Evolutionary conservation across 1,140 invertebrate genomes (phyloP).

Genomic region (Alviniconcha marisindica): DNA sequence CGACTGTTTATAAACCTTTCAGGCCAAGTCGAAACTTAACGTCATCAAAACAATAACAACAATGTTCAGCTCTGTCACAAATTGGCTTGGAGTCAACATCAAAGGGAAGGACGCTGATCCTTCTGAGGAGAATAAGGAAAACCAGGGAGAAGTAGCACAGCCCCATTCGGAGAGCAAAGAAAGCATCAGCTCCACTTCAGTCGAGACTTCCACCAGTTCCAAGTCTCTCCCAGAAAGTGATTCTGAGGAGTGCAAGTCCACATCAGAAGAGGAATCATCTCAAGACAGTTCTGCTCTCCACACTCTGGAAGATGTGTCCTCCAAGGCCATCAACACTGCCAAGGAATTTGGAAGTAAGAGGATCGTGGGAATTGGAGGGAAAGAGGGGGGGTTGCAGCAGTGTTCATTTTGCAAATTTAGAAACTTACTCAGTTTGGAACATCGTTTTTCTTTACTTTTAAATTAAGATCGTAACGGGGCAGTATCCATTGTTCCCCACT

Average conservation of each 20-base stretch:
- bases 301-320: constrained; percentile 83
- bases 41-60: constrained; percentile 29
- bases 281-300: constrained; percentile 52
- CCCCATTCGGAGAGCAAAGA: constrained; percentile 44
- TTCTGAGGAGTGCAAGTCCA: constrained; percentile 43
- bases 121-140: constrained; percentile 55
- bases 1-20: constrained; percentile 54
- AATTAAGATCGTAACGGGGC: too few relatives aligned
- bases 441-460: too few relatives aligned
- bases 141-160: constrained; percentile 35
- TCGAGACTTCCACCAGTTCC: constrained; percentile 44
- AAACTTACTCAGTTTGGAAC: too few relatives aligned
- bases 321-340: constrained; percentile 93
- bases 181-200: constrained; percentile 49
- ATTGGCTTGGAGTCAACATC: constrained; percentile 67
- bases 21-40: constrained; percentile 12
- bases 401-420: too few relatives aligned
- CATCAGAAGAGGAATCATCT: constrained; percentile 41
- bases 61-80: constrained; percentile 71
- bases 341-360: constrained; percentile 86
- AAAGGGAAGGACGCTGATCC: constrained; percentile 49
- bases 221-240: constrained; percentile 45
- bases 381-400: too few relatives aligned
- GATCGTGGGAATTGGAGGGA: too few relatives aligned
- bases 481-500: too few relatives aligned